A percentile compares a stretch with the other conserved stretches of the same genome.
Evolutionary conservation across 2,113 vertebrate genomes (phyloP).

Genomic region (Rhadina sibilatrix): DNA sequence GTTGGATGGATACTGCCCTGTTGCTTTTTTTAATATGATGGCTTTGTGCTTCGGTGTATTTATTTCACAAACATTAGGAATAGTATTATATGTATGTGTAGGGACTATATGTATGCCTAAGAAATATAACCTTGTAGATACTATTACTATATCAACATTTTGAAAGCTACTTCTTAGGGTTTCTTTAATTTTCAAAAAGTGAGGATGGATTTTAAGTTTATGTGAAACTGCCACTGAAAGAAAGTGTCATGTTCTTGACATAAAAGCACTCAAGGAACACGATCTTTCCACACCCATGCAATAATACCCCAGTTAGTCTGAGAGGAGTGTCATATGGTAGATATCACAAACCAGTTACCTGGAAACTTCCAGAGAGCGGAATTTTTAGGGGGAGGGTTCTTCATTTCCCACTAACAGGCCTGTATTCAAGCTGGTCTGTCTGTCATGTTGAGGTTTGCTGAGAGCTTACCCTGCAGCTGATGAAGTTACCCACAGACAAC

Average conservation of each 20-base stretch:
- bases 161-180: not conserved
- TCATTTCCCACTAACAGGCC: not conserved
- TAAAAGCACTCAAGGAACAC: not conserved
- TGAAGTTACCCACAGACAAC: not conserved
- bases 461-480: not conserved
- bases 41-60: not conserved
- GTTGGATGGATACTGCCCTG: not conserved
- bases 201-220: not conserved
- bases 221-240: not conserved
- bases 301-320: not conserved
- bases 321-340: not conserved
- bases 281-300: not conserved
- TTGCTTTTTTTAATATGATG: not conserved
- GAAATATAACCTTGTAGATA: not conserved
- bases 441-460: not conserved
- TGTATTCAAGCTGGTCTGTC: not conserved
- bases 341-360: conserved; percentile 25
- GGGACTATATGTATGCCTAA: not conserved
- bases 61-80: not conserved
- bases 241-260: not conserved
- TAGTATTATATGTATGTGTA: not conserved
- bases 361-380: not conserved
- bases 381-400: not conserved
- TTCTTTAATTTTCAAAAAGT: not conserved
- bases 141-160: not conserved